phyloP scores from a whole-genome alignment of 2,797 vertebrate genomes.

The Sarcoramphus papa region DNA sequence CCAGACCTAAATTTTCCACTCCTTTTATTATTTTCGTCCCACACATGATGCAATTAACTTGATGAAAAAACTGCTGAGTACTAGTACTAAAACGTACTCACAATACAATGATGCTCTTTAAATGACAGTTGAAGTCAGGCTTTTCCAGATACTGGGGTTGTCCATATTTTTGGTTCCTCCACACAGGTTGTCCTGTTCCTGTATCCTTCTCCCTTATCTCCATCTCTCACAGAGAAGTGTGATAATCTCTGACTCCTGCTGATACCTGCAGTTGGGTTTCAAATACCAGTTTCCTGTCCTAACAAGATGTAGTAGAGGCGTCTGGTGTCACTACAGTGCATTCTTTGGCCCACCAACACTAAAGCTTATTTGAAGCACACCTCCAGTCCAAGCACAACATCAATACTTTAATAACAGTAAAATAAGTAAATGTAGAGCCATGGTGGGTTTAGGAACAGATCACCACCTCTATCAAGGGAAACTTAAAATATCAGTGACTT shows the following conservation, averaged over 20 bases:
- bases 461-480: not conserved
- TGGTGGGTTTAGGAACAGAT: accelerated
- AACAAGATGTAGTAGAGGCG: not conserved
- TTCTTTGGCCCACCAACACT: not conserved
- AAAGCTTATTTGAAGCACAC: not conserved
- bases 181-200: not conserved
- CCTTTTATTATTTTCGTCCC: not conserved
- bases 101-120: not conserved
- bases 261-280: not conserved
- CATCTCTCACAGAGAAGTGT: not conserved
- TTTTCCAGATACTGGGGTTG: not conserved
- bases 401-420: not conserved
- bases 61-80: not conserved
- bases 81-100: not conserved
- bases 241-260: not conserved
- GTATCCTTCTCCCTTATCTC: not conserved
- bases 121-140: not conserved
- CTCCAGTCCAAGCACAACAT: not conserved
- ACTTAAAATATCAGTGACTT: not conserved
- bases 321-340: not conserved
- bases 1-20: not conserved
- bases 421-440: not conserved
- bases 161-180: not conserved
- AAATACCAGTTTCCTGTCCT: not conserved
- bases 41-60: not conserved